Evolutionary conservation across 2,113 vertebrate genomes (phyloP).

Genomic region (Epinephelus lanceolatus): DNA sequence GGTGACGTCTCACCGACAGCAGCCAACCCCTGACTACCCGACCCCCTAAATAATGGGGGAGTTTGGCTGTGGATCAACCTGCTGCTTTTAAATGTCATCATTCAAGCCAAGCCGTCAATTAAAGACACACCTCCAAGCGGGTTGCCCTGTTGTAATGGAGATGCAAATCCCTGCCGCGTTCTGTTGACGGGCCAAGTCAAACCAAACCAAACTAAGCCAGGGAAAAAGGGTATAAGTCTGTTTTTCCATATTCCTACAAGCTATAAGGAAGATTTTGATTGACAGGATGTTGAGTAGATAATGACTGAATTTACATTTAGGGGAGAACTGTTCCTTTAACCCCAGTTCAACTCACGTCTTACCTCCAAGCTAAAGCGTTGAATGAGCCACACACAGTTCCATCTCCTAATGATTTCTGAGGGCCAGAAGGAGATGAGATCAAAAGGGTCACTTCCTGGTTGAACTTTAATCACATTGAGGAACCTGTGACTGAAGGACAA

Average conservation of each 20-base stretch:
- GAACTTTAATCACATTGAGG: constrained; percentile 27
- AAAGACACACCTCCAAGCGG: too few relatives aligned
- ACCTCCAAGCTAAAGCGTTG: constrained; percentile 16
- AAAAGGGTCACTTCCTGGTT: constrained; percentile 36
- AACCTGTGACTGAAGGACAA: constrained; percentile 35
- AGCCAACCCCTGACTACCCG: too few relatives aligned
- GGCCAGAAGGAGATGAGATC: constrained; percentile 31
- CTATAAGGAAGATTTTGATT: constrained; percentile 36
- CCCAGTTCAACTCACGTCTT: constrained; percentile 2
- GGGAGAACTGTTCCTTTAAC: constrained; percentile 32
- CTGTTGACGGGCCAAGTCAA: too few relatives aligned
- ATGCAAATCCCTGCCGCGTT: too few relatives aligned
- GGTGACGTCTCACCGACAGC: too few relatives aligned
- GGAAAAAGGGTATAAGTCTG: neutral
- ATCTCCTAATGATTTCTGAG: constrained; percentile 49
- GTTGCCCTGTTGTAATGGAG: too few relatives aligned
- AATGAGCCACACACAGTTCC: constrained; percentile 20
- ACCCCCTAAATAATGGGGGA: too few relatives aligned
- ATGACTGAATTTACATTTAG: constrained; percentile 37
- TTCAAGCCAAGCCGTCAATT: too few relatives aligned
- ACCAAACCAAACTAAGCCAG: too few relatives aligned
- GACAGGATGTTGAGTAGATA: constrained; percentile 29
- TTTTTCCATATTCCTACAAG: neutral
- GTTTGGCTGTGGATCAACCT: too few relatives aligned
- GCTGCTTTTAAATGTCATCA: too few relatives aligned